Conservation (phyloP, 2,797 vertebrate species). For the Tenualosa ilisha region DNA sequence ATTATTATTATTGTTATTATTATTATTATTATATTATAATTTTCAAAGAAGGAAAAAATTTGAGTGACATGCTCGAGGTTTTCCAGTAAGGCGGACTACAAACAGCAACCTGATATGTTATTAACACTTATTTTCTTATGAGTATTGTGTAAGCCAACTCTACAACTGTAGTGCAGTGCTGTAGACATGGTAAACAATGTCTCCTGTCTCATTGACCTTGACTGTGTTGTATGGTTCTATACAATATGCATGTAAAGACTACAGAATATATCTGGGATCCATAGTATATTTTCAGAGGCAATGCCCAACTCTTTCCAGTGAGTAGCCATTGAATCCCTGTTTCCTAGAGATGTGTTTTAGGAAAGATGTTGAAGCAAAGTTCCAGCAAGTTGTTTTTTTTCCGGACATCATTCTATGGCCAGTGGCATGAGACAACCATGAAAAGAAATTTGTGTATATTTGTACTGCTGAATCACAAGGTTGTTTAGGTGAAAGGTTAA, state of each 20-base stretch:
- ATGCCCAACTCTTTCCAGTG: background rate
- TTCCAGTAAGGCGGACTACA: background rate
- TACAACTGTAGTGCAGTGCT: constrained; percentile 16
- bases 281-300: background rate
- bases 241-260: constrained; percentile 19
- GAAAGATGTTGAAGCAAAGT: background rate
- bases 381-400: constrained; percentile 6
- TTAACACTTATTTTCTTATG: background rate
- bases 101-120: background rate
- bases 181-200: constrained; percentile 18
- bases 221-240: constrained; percentile 14
- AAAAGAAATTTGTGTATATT: constrained; percentile 13
- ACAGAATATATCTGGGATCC: background rate
- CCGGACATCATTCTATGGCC: background rate
- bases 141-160: constrained; percentile 13
- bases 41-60: background rate
- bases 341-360: background rate
- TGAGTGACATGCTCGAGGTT: background rate
- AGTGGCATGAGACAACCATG: background rate
- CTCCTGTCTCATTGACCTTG: constrained; percentile 6
- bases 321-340: background rate
- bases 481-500: background rate
- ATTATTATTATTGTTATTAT: constrained; percentile 1
- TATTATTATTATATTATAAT: constrained; percentile 10
- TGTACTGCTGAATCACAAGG: background rate